Conservation (phyloP, 2,888 invertebrate genomes). For the Flexamia atlantica region DNA sequence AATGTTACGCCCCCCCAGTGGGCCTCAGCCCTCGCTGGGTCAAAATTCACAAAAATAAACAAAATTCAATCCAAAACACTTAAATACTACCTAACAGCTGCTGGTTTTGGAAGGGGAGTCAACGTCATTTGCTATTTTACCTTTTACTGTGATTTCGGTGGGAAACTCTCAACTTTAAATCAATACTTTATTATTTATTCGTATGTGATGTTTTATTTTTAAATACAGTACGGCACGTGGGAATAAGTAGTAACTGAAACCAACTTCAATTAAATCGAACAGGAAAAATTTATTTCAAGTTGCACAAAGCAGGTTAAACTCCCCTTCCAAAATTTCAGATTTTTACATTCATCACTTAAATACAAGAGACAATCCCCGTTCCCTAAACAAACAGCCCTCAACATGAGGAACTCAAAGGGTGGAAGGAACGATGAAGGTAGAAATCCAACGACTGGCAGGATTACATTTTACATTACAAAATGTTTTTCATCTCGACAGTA, state of each 20-base stretch:
- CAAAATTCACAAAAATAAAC: conserved; percentile 1
- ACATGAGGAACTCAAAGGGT: background rate
- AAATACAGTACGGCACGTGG: too few species aligned
- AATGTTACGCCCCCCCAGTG: conserved; percentile 34
- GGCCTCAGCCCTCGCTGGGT: background rate
- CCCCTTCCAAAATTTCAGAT: conserved; percentile 23
- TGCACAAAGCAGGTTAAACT: too few species aligned
- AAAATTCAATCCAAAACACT: conserved; percentile 34
- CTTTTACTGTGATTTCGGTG: too few species aligned
- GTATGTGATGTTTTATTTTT: too few species aligned
- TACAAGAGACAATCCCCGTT: conserved; percentile 13
- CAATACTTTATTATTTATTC: too few species aligned
- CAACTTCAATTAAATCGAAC: too few species aligned
- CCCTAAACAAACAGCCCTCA: background rate
- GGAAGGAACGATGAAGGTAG: conserved; percentile 33
- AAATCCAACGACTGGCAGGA: conserved; percentile 20
- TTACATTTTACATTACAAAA: conserved; percentile 3
- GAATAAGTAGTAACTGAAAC: too few species aligned
- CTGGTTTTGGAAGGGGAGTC: conserved; percentile 1
- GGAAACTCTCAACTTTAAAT: too few species aligned
- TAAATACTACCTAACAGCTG: conserved; percentile 39
- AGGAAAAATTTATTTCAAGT: too few species aligned
- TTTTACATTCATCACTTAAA: conserved; percentile 45
- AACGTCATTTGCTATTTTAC: too few species aligned
- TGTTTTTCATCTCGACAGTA: background rate